A percentile compares a stretch with the other conserved stretches of the same genome.
Evolutionary conservation across 2,888 invertebrate species (phyloP).

Genomic region (Noctua pronuba): DNA sequence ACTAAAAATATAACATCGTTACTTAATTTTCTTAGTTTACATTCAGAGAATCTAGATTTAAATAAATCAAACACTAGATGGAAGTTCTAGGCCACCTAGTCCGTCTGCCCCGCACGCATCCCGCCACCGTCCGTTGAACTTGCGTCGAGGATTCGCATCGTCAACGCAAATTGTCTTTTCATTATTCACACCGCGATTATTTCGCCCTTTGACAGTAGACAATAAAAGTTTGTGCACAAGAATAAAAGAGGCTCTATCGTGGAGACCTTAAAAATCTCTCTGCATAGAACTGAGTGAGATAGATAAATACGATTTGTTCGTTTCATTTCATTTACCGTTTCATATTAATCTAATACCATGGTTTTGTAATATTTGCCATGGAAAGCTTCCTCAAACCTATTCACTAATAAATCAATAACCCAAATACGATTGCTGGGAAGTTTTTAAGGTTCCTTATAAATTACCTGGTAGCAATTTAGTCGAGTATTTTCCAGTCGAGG

Average conservation of each 20-base stretch:
- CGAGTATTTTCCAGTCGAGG: not conserved
- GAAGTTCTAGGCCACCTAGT: slow-evolving; percentile 24
- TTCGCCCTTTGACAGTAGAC: slow-evolving; percentile 81
- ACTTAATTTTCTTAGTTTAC: no score
- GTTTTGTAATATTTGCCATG: not conserved
- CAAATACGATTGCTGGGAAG: not conserved
- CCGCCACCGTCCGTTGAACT: slow-evolving; percentile 82
- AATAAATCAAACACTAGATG: slow-evolving; percentile 38
- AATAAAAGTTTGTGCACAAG: slow-evolving; percentile 69
- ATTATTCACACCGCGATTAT: slow-evolving; percentile 88
- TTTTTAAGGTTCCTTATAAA: not conserved
- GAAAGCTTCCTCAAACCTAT: not conserved
- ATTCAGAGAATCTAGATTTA: slow-evolving; percentile 9
- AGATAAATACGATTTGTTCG: slow-evolving; percentile 26
- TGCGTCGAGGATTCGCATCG: slow-evolving; percentile 81
- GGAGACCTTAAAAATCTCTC: slow-evolving; percentile 32
- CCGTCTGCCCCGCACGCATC: slow-evolving; percentile 71
- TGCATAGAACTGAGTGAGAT: slow-evolving; percentile 20
- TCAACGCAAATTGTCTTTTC: slow-evolving; percentile 87
- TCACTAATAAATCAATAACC: slow-evolving; percentile 4
- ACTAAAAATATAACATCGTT: rapidly evolving
- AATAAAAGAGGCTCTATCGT: slow-evolving; percentile 54
- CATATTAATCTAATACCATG: not conserved
- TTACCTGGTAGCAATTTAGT: no score
- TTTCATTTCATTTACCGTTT: slow-evolving; percentile 14